phyloP scores from a whole-genome alignment of 2,113 vertebrate genomes.

The Arenaria interpres region DNA sequence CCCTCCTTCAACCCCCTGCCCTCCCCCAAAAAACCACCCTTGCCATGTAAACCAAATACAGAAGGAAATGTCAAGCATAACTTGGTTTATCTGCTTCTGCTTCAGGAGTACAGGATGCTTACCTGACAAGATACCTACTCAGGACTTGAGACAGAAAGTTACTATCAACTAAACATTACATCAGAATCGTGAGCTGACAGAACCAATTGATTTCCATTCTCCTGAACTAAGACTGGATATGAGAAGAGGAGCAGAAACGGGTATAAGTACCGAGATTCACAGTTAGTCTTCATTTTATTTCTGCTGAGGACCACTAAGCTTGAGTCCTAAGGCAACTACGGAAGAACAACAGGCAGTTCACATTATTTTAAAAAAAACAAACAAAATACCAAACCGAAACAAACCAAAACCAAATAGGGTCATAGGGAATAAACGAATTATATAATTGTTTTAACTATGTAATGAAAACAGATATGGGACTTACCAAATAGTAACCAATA shows the following conservation, averaged over 20 bases:
- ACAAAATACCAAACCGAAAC: background rate
- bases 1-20: no score
- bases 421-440: background rate
- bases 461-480: background rate
- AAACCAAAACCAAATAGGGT: background rate
- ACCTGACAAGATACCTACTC: background rate
- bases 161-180: background rate
- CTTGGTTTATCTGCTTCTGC: background rate
- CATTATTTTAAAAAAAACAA: background rate
- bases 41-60: background rate
- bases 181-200: background rate
- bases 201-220: background rate
- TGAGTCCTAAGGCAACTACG: background rate
- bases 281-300: background rate
- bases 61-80: background rate
- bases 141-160: background rate
- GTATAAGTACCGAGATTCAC: background rate
- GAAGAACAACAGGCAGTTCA: background rate
- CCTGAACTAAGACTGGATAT: background rate
- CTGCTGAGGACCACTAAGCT: background rate
- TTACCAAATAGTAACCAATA: background rate
- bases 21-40: background rate
- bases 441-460: background rate
- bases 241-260: background rate
- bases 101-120: background rate